A percentile compares a stretch with the other conserved stretches of the same genome.
Evolutionary conservation across 2,888 invertebrate genomes (phyloP).

Genomic region (Invenusta paracnida): DNA sequence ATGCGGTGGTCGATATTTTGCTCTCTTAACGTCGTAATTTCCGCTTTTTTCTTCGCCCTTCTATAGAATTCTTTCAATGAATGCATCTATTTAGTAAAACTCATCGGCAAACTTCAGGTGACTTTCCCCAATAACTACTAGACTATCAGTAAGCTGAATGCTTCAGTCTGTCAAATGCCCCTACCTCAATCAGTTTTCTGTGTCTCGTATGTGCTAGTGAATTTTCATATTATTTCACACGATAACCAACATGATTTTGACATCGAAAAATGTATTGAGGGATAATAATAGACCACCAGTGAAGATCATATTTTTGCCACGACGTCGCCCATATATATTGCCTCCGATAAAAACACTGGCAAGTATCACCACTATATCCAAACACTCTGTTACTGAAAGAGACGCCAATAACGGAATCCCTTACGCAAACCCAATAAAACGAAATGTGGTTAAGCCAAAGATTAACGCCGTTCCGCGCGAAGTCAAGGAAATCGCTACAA

Average conservation of each 20-base stretch:
- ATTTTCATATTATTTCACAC: too few relatives aligned
- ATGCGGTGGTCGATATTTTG: too few relatives aligned
- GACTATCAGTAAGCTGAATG: too few relatives aligned
- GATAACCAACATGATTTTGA: slow-evolving; percentile 5
- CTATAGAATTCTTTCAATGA: too few relatives aligned
- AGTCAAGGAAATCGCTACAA: background rate
- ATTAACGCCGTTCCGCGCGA: background rate
- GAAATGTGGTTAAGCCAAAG: background rate
- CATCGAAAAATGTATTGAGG: background rate
- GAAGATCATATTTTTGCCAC: background rate
- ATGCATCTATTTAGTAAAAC: too few relatives aligned
- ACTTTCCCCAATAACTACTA: too few relatives aligned
- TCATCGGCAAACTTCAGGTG: too few relatives aligned
- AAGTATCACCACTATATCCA: background rate
- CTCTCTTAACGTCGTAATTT: too few relatives aligned
- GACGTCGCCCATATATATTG: background rate
- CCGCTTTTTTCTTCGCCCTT: too few relatives aligned
- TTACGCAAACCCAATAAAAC: background rate
- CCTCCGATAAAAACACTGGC: background rate
- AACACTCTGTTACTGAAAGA: background rate
- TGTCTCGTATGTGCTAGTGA: too few relatives aligned
- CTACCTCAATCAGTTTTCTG: too few relatives aligned
- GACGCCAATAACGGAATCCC: background rate
- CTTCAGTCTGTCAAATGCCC: too few relatives aligned
- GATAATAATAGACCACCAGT: background rate